phyloP scores from a whole-genome alignment of 1,140 invertebrate genomes.

The Cheumatopsyche charites region DNA sequence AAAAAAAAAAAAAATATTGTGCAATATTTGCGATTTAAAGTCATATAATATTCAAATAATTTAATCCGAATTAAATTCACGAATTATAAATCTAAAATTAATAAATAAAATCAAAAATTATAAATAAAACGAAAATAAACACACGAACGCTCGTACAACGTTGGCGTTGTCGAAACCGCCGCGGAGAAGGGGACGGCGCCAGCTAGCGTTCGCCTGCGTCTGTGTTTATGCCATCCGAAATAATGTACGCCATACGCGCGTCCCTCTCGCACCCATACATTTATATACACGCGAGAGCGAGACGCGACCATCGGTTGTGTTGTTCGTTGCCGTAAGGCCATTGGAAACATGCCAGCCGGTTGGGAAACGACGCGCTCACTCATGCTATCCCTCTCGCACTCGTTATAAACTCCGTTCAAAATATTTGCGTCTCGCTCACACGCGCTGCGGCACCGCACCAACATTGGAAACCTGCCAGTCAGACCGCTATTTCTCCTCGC shows the following conservation, averaged over 20 bases:
- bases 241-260: constrained; percentile 11
- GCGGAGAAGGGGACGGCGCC: constrained; percentile 44
- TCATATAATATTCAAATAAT: no score
- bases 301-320: constrained; percentile 21
- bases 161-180: constrained; percentile 27
- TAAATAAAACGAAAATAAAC: not conserved
- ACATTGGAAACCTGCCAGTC: constrained; percentile 49
- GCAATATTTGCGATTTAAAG: no score
- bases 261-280: constrained; percentile 6
- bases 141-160: constrained; percentile 30
- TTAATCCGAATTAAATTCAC: no score
- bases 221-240: constrained; percentile 33
- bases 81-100: no score
- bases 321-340: constrained; percentile 28
- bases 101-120: constrained; percentile 3
- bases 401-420: not conserved
- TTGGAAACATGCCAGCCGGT: constrained; percentile 46
- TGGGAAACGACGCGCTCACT: not conserved
- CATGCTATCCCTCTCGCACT: not conserved
- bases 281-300: constrained; percentile 12
- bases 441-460: constrained; percentile 19
- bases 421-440: constrained; percentile 19
- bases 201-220: constrained; percentile 44
- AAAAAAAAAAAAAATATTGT: no score
- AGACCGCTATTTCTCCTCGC: constrained; percentile 45